A percentile compares a stretch with the other conserved stretches of the same genome.
Conservation (phyloP, 1,140 invertebrate species). For the Maconellicoccus hirsutus region DNA sequence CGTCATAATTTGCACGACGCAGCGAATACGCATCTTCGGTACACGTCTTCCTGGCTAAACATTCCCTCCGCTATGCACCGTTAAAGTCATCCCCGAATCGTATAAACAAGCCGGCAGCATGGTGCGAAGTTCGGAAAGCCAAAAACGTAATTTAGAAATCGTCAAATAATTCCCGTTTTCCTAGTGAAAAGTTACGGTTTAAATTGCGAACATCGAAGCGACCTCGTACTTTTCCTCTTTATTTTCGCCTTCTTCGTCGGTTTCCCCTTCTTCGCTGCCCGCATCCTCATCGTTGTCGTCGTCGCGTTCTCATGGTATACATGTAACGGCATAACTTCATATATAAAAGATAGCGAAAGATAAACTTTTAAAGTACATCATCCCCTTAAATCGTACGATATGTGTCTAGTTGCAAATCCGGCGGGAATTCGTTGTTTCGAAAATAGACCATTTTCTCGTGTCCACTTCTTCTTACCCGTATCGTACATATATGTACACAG, state of each 20-base stretch:
- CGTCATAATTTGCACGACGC: too few relatives aligned
- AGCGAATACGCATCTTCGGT: too few relatives aligned
- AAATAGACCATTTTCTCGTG: background rate
- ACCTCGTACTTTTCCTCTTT: too few relatives aligned
- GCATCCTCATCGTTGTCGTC: too few relatives aligned
- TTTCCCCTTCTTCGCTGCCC: too few relatives aligned
- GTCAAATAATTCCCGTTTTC: background rate
- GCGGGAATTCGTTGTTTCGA: background rate
- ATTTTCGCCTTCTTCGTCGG: too few relatives aligned
- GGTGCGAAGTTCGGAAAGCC: background rate
- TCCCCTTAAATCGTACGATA: conserved; percentile 3
- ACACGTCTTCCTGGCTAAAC: too few relatives aligned
- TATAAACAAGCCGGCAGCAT: too few relatives aligned
- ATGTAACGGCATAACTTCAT: background rate
- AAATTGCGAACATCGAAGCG: background rate
- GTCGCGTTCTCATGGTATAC: background rate
- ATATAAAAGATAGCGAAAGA: conserved; percentile 6
- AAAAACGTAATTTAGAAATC: conserved; percentile 1
- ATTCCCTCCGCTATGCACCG: too few relatives aligned
- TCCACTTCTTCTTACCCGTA: background rate
- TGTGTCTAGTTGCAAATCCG: background rate
- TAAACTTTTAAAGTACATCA: conserved; percentile 2
- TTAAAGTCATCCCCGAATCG: too few relatives aligned
- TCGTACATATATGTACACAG: too few relatives aligned
- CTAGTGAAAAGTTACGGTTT: background rate